These are phyloP conservation scores for Setophaga kirtlandii DNA, from an alignment of 2,113 vertebrate species.

Conservation along the genomic window DNA sequence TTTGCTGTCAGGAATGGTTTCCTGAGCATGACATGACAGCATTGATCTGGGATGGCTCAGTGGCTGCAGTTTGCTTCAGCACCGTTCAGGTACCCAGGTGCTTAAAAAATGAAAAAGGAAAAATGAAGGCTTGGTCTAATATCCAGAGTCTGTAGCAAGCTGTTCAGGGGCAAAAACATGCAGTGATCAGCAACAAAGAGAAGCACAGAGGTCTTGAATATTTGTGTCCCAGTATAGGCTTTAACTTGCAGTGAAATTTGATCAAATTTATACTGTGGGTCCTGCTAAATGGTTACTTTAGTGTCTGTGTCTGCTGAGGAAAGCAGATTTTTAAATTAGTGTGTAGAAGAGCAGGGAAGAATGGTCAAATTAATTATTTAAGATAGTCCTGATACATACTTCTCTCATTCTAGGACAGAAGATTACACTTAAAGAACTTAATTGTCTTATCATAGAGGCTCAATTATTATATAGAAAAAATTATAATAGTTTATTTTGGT, in stretches of 20 bases:
- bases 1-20: neutral
- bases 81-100: neutral
- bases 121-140: neutral
- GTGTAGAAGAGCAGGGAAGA: neutral
- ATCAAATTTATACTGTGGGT: neutral
- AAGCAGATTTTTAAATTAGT: constrained; percentile 4
- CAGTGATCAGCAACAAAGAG: neutral
- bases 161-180: neutral
- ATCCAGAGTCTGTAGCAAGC: neutral
- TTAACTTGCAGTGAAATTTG: neutral
- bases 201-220: neutral
- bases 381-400: neutral
- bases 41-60: neutral
- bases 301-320: neutral
- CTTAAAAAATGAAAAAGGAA: neutral
- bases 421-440: neutral
- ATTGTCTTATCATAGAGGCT: neutral
- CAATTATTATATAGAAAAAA: neutral
- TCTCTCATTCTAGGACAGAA: neutral
- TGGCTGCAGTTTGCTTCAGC: neutral
- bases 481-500: neutral
- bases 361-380: constrained; percentile 29
- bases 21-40: neutral
- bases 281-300: neutral
- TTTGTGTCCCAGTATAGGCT: neutral